phyloP scores from a whole-genome alignment of 2,888 invertebrate genomes.

The Phortica magna region DNA sequence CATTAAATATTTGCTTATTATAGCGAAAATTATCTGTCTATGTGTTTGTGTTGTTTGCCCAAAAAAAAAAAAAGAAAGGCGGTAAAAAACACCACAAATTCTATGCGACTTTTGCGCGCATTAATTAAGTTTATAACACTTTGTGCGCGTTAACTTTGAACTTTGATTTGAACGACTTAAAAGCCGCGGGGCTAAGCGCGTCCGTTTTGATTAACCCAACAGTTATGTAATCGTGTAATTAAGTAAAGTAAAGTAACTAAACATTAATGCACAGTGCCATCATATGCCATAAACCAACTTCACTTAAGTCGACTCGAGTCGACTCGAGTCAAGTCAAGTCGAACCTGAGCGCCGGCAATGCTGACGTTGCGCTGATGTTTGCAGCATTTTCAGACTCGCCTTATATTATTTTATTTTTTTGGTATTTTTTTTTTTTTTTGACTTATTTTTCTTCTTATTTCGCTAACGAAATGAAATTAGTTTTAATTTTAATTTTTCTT shows the following conservation, averaged over 20 bases:
- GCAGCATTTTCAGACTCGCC: neutral
- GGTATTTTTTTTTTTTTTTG: too few species aligned
- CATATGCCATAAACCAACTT: too few species aligned
- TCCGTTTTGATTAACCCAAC: neutral
- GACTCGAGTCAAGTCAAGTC: too few species aligned
- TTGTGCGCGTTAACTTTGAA: neutral
- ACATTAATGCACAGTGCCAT: too few species aligned
- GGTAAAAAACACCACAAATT: too few species aligned
- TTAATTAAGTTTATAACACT: neutral
- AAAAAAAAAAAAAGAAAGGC: neutral
- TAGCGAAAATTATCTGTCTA: neutral
- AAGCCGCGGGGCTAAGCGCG: neutral
- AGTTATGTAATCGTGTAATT: neutral
- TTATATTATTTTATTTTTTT: too few species aligned
- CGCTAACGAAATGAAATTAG: neutral
- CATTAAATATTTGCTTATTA: neutral
- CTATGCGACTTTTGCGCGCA: neutral
- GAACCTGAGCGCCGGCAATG: neutral
- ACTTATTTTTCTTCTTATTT: too few species aligned
- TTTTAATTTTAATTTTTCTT: conserved; percentile 29
- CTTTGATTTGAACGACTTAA: too few species aligned
- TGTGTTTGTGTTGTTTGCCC: neutral
- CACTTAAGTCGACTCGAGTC: too few species aligned
- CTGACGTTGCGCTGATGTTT: neutral
- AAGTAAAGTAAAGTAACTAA: too few species aligned